Conservation (phyloP, 2,797 vertebrate species). For the Sparus aurata region DNA sequence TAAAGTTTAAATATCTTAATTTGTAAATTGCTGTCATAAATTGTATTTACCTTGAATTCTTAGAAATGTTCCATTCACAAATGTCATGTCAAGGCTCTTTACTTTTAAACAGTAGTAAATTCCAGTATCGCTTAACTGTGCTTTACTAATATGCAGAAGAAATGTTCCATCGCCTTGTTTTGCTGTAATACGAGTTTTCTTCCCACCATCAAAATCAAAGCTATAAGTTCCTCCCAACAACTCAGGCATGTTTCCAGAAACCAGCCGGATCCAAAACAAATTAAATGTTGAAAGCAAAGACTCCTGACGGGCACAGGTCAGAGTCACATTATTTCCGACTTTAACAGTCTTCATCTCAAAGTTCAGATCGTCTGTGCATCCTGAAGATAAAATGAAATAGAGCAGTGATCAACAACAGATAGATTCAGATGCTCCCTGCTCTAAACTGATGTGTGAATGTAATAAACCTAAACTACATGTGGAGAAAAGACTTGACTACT, state of each 20-base stretch:
- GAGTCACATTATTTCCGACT: too few species aligned
- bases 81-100: fast-evolving
- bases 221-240: background rate
- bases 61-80: conserved; percentile 34
- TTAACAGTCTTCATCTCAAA: too few species aligned
- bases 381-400: conserved; percentile 18
- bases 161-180: background rate
- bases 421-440: fast-evolving
- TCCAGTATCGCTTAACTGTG: conserved; percentile 23
- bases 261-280: conserved; percentile 46
- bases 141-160: conserved; percentile 16
- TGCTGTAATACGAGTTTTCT: background rate
- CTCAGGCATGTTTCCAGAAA: conserved; percentile 10
- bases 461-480: background rate
- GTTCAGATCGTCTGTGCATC: too few species aligned
- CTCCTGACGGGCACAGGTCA: background rate
- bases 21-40: too few species aligned
- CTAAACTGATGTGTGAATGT: background rate
- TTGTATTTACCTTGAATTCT: conserved; percentile 48
- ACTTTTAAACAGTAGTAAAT: conserved; percentile 55
- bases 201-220: fast-evolving
- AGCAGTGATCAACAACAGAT: background rate
- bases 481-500: conserved; percentile 7
- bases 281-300: fast-evolving
- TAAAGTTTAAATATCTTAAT: too few species aligned